A percentile compares a stretch with the other conserved stretches of the same genome.
Conservation (phyloP, 2,113 vertebrate genomes). For the Cariama cristata region DNA sequence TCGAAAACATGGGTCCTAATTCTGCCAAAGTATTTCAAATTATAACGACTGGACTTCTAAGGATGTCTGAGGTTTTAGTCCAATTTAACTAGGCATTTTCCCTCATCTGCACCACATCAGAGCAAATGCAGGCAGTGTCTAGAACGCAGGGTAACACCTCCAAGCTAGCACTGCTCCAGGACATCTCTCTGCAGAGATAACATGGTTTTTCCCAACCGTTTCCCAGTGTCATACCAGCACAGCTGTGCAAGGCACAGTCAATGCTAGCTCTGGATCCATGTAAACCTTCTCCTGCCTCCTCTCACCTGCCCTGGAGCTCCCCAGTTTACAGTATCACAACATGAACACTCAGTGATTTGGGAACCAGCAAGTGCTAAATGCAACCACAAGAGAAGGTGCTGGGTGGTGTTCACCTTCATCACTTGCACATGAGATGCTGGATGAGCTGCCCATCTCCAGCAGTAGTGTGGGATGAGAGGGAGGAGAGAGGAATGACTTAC, state of each 20-base stretch:
- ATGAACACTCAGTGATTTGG: neutral
- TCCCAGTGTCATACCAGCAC: neutral
- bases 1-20: neutral
- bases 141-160: neutral
- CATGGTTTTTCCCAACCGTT: neutral
- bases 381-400: neutral
- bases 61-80: neutral
- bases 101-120: neutral
- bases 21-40: neutral
- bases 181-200: neutral
- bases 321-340: neutral
- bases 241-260: neutral
- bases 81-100: neutral
- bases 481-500: neutral
- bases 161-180: neutral
- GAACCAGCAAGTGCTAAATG: neutral
- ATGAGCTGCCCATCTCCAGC: neutral
- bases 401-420: neutral
- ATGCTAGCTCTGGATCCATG: fast-evolving
- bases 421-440: neutral
- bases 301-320: neutral
- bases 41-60: neutral
- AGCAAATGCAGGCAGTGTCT: neutral
- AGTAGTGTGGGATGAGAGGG: neutral
- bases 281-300: neutral